Evolutionary conservation across 1,140 invertebrate genomes (phyloP).

Genomic region (Ptiloglossa arizonensis): DNA sequence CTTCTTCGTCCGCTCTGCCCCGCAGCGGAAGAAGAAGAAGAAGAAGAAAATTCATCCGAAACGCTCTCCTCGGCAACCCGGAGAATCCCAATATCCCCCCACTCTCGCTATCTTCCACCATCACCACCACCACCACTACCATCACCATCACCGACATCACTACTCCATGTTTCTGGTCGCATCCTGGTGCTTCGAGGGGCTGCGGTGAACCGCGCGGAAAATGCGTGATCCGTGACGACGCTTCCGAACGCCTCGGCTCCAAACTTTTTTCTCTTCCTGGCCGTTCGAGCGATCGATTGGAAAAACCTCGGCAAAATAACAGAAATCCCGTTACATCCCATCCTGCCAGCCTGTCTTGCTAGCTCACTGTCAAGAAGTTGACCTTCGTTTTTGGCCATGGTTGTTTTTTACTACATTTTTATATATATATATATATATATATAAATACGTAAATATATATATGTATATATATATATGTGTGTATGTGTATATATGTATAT

Average conservation of each 20-base stretch:
- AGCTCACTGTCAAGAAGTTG: slow-evolving; percentile 92
- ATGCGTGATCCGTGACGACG: slow-evolving; percentile 2
- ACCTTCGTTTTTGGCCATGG: slow-evolving; percentile 94
- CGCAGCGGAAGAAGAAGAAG: too few species aligned
- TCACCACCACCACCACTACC: too few species aligned
- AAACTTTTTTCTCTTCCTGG: not conserved
- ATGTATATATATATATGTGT: slow-evolving; percentile 62
- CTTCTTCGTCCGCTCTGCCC: not conserved
- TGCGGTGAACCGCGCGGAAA: slow-evolving; percentile 19
- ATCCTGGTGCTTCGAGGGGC: slow-evolving; percentile 41
- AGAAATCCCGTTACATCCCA: slow-evolving; percentile 55
- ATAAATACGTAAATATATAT: slow-evolving; percentile 47
- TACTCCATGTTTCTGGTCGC: not conserved
- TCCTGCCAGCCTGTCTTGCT: slow-evolving; percentile 79
- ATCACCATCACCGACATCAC: too few species aligned
- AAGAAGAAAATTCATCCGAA: not conserved
- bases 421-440: slow-evolving; percentile 78
- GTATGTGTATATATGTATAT: slow-evolving; percentile 68
- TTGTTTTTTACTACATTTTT: slow-evolving; percentile 84
- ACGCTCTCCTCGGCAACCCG: not conserved
- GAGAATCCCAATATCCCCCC: too few species aligned
- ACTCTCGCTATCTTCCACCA: too few species aligned
- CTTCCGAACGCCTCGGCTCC: not conserved
- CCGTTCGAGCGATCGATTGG: slow-evolving; percentile 14
- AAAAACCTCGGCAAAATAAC: not conserved